phyloP scores from a whole-genome alignment of 2,888 invertebrate genomes.

The Andrena trimmerana region DNA sequence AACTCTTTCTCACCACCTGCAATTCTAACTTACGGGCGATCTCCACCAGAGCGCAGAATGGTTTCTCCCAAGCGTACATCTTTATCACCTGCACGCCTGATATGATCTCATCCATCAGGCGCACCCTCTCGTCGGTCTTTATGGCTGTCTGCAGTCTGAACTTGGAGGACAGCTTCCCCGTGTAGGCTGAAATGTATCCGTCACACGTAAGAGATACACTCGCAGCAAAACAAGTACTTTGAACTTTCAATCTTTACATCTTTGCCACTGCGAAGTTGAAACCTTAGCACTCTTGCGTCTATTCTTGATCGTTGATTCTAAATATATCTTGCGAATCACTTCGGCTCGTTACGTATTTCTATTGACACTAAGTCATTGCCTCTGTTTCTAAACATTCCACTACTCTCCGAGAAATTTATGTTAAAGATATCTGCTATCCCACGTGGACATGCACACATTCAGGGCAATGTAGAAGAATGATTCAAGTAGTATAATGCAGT shows the following conservation, averaged over 20 bases:
- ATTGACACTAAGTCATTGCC: no score
- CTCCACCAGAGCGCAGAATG: conserved; percentile 88
- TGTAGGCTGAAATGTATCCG: conserved; percentile 77
- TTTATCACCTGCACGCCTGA: conserved; percentile 91
- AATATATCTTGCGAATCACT: no score
- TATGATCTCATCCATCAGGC: conserved; percentile 92
- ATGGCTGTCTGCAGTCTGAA: conserved; percentile 87
- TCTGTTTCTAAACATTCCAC: no score
- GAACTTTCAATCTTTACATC: neutral
- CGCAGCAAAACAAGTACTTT: neutral
- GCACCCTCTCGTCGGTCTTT: conserved; percentile 90
- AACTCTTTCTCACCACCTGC: conserved; percentile 87
- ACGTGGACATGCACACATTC: neutral
- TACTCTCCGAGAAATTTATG: no score
- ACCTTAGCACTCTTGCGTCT: neutral
- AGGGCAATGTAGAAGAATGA: neutral
- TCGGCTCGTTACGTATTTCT: no score
- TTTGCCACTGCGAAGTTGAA: neutral
- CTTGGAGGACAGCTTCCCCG: conserved; percentile 83
- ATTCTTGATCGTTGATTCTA: no score
- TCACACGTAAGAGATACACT: neutral
- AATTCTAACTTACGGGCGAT: conserved; percentile 86
- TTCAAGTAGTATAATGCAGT: neutral
- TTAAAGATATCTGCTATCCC: neutral
- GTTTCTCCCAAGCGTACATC: conserved; percentile 92